Conservation (phyloP, 1,140 invertebrate species). For the Cylas formicarius region DNA sequence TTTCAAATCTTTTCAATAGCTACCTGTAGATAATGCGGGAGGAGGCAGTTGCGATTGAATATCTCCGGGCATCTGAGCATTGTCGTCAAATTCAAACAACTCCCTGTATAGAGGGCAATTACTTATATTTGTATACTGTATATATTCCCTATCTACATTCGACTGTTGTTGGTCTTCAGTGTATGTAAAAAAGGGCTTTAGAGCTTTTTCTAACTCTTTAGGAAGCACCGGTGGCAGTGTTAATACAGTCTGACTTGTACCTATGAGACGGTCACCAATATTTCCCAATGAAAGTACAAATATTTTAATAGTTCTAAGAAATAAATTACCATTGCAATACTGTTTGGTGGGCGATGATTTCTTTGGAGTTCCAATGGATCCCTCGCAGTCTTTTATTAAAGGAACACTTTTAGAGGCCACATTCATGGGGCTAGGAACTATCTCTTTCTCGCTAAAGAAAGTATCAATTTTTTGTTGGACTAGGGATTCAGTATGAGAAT, state of each 20-base stretch:
- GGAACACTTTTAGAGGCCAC: conserved; percentile 17
- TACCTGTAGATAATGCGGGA: conserved; percentile 24
- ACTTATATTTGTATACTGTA: conserved; percentile 10
- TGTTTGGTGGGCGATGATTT: no score
- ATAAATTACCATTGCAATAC: no score
- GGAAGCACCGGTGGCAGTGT: conserved; percentile 44
- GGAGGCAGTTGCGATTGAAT: conserved; percentile 14
- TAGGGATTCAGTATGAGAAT: conserved; percentile 26
- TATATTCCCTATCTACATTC: conserved; percentile 8
- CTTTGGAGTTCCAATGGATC: background rate
- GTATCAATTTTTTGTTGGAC: conserved; percentile 38
- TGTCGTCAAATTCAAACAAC: conserved; percentile 31
- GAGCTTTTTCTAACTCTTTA: conserved; percentile 49
- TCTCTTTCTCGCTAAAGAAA: conserved; percentile 36
- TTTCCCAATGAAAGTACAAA: no score
- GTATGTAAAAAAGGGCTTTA: conserved; percentile 53
- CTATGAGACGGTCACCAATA: conserved; percentile 17
- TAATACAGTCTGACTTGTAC: conserved; percentile 32
- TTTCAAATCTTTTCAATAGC: background rate
- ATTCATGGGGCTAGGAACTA: conserved; percentile 38
- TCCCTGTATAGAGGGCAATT: conserved; percentile 27
- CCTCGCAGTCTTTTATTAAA: conserved; percentile 22
- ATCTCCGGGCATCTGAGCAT: background rate
- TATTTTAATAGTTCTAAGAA: background rate
- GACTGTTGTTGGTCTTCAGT: conserved; percentile 35